A percentile compares a stretch with the other conserved stretches of the same genome.
Conservation (phyloP, 1,140 invertebrate species). For the Drosophila bocki region DNA sequence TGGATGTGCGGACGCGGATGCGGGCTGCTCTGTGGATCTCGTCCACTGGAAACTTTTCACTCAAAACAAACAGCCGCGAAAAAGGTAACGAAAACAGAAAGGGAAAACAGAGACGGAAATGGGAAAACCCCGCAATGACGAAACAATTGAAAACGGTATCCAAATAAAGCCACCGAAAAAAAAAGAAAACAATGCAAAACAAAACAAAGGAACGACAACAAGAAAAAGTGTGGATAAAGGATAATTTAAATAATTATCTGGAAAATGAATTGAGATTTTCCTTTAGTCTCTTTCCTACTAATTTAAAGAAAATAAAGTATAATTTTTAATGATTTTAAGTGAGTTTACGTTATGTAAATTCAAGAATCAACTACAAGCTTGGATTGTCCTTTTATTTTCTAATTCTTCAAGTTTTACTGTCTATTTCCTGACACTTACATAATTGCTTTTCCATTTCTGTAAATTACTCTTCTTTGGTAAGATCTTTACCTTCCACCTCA, state of each 20-base stretch:
- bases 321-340: not conserved
- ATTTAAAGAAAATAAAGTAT: not conserved
- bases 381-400: not conserved
- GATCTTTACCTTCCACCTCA: not conserved
- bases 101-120: conserved; percentile 35
- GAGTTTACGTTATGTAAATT: not conserved
- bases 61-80: conserved; percentile 41
- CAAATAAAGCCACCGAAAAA: conserved; percentile 55
- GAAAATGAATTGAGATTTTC: not conserved
- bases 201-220: conserved; percentile 4
- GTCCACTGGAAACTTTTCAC: conserved; percentile 29
- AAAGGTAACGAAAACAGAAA: conserved; percentile 58
- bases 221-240: not conserved
- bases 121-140: conserved; percentile 36
- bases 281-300: not conserved
- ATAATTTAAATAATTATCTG: conserved; percentile 13
- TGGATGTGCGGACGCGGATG: conserved; percentile 30
- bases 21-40: not conserved
- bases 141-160: conserved; percentile 61
- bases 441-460: not conserved
- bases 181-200: conserved; percentile 17
- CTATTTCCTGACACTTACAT: not conserved
- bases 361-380: too few relatives aligned
- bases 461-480: not conserved
- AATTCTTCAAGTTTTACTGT: not conserved